phyloP scores from a whole-genome alignment of 2,888 invertebrate genomes.

The Nemotelus pantherinus region DNA sequence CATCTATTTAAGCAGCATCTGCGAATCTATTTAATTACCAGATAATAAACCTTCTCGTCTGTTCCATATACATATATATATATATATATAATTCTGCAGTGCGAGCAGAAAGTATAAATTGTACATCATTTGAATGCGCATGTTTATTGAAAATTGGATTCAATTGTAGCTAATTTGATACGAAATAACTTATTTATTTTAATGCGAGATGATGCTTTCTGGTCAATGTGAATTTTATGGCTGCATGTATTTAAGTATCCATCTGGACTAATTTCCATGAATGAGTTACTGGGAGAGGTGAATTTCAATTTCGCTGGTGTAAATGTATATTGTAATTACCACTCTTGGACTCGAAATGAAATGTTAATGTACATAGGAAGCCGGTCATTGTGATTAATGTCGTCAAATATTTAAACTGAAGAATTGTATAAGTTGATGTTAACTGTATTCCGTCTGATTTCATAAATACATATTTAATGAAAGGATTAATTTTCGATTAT shows the following conservation, averaged over 20 bases:
- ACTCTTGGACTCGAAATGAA: background rate
- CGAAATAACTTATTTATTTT: constrained; percentile 15
- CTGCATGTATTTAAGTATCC: too few relatives aligned
- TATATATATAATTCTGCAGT: background rate
- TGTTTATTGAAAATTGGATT: constrained; percentile 8
- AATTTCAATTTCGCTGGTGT: background rate
- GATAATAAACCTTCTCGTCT: background rate
- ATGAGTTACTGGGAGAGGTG: background rate
- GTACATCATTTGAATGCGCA: background rate
- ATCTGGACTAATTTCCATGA: too few relatives aligned
- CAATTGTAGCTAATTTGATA: background rate
- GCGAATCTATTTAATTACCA: background rate
- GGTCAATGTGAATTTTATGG: background rate
- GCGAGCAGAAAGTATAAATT: background rate
- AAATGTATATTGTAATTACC: constrained; percentile 14
- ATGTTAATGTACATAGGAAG: background rate
- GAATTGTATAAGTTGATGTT: too few relatives aligned
- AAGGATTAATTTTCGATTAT: too few relatives aligned
- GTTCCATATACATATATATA: too few relatives aligned
- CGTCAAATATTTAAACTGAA: constrained; percentile 2
- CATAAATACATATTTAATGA: too few relatives aligned
- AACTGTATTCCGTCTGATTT: too few relatives aligned
- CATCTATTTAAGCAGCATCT: background rate
- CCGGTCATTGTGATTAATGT: background rate
- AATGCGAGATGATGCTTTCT: constrained; percentile 4